Evolutionary conservation across 1,140 invertebrate species (phyloP), one percentile per base, ranked within the genome.

Genomic region (Drusus annulatus): DNA sequence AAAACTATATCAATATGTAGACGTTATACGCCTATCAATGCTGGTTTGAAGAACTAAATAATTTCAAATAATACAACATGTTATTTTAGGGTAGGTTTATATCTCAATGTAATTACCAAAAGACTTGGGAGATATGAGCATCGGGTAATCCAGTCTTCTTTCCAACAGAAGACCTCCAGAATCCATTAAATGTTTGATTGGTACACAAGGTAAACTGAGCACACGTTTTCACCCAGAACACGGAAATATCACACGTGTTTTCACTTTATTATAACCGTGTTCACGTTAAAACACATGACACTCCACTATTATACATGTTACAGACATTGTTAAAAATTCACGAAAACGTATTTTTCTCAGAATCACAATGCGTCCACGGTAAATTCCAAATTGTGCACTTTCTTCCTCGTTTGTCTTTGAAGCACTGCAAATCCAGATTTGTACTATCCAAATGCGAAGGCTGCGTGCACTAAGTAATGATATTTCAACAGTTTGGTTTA

Each of bases 71-170:
- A 36, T 36, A 8, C 8, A 7, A 36, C 8, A 36, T 36, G 2
- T 3, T 4, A 7, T 36, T 8, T 28, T 36, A 7, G 36, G 10
- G 7, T 10, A 45, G 36, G 0, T 36, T 36, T 7, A 36, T 13
- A 13, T 36, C 4, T 7, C 7, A 4, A 65, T 25, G 17, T 50
- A 75, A 31, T 28, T 75, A 75, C 73, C 73, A 28, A 21, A 56
- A 36, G 73, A 58, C 25, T 75, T 75, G 4, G 73, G 73, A 31
- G 73, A 75, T 25, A 75, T 75, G 52, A 56, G 52, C 73, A 75
- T 56, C 54, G 73, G 23, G 31, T 58, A 36, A 45, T 75, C 73
- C 54, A 75, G 54, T 58, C 73, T 75, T 23, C 54, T n/a, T 17
- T 71, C 68, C 19, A 71, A 71, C 36, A 71, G 10, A 71, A 71